phyloP scores from a whole-genome alignment of 2,888 invertebrate species.

The Orgyia antiqua region DNA sequence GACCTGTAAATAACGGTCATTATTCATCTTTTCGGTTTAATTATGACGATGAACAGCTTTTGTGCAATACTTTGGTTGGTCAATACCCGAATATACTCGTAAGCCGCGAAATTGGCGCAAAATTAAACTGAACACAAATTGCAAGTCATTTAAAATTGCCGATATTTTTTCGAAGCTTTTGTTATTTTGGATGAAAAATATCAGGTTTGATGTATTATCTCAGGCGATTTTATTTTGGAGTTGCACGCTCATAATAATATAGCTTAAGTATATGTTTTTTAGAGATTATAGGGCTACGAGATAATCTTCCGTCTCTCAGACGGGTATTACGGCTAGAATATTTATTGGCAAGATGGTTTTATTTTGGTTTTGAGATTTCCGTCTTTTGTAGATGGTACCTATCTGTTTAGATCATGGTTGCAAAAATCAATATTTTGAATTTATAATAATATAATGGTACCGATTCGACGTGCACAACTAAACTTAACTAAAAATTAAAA shows the following conservation, averaged over 20 bases:
- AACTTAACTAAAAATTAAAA: no score
- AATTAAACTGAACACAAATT: constrained; percentile 61
- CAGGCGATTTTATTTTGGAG: constrained; percentile 19
- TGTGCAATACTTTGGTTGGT: no score
- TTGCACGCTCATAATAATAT: constrained; percentile 19
- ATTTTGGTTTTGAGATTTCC: no score
- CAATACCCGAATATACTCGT: constrained; percentile 22
- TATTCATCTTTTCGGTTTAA: constrained; percentile 45
- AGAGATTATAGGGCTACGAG: constrained; percentile 16
- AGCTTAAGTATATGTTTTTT: constrained; percentile 23
- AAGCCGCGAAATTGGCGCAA: constrained; percentile 61
- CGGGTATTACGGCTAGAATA: no score
- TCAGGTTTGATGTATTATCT: constrained; percentile 15
- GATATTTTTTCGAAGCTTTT: constrained; percentile 21
- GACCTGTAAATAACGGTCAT: constrained; percentile 46
- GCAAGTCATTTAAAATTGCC: constrained; percentile 45
- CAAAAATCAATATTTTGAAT: no score
- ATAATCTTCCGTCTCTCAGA: constrained; percentile 20
- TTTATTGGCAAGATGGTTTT: no score
- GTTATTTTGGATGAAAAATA: constrained; percentile 10
- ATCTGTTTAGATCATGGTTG: no score
- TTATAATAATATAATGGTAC: no score
- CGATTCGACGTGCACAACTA: no score
- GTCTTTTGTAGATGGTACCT: no score
- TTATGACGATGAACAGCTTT: no score